A percentile compares a stretch with the other conserved stretches of the same genome.
Conservation (phyloP, 2,113 vertebrate species). For the Centrocercus urophasianus region DNA sequence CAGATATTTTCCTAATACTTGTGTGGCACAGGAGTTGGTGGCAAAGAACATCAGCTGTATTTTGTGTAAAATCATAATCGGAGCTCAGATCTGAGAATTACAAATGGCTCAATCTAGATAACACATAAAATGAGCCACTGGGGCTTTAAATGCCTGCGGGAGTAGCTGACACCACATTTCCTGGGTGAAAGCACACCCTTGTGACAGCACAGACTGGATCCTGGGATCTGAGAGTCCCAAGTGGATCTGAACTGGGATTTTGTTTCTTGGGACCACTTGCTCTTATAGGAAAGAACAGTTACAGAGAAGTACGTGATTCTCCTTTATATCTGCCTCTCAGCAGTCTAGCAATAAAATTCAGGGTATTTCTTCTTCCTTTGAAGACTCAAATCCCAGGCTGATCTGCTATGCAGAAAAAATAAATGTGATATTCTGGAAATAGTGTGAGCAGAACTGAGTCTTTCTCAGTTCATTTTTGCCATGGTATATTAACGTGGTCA, state of each 20-base stretch:
- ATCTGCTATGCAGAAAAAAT: neutral
- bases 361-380: neutral
- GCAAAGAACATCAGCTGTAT: neutral
- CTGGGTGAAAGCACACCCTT: neutral
- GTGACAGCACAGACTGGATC: neutral
- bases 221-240: neutral
- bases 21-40: neutral
- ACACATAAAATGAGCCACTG: neutral
- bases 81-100: neutral
- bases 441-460: neutral
- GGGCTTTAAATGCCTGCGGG: neutral
- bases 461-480: neutral
- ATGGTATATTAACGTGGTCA: neutral
- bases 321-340: neutral
- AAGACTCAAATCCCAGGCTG: neutral
- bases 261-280: neutral
- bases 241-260: neutral
- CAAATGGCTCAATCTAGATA: neutral
- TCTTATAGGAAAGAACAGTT: neutral
- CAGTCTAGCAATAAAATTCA: neutral
- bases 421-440: neutral
- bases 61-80: neutral
- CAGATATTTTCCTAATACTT: neutral
- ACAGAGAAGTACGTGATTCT: neutral
- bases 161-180: neutral